Evolutionary conservation across 2,797 vertebrate species (phyloP), one percentile per base, ranked within the genome.

Genomic region (Chanos chanos): DNA sequence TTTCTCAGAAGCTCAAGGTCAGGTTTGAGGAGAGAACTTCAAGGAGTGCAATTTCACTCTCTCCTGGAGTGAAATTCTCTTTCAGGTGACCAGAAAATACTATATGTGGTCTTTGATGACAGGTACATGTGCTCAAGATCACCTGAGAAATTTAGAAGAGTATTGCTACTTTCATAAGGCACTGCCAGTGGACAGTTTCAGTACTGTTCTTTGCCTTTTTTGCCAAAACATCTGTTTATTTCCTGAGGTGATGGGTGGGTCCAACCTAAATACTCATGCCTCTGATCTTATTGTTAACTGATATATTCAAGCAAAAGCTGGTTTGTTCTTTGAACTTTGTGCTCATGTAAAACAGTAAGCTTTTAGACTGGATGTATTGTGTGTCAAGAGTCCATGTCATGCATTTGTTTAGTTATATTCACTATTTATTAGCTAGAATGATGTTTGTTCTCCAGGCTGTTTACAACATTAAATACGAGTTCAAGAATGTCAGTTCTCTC

Each of bases 1-100:
- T 68, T 68, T 66, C 61, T 64, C 36, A 33, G 44, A 70, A 21
- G 43, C 64, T 68, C 57, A 71, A 66, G 68, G 65, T 71, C 63
- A 62, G 49, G 45, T 54, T 43, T 66, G 39, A 52, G 44, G 61
- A 64, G 41, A 52, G 39, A 68, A 55, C 28, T 39, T 71, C 57
- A 55, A 66, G 36, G 64, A 61, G 31, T 65, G 52, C 47, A 34
- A 52, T 64, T 53, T 64, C 49, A 53, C 43, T 52, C 31, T 55
- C 25, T 34, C 10, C 48, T 59, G 24, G 25, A 62, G 52, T 48
- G 54, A 47, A 45, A 21, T 57, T 47, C 63, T 21, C 16, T 19
- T 71, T 31, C 24, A 1, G 37, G 12, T n/a, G 12, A 25, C 53
- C 43, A 41, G 25, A 5, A 4, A 33, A 40, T 57, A 40, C n/a